Base-by-base conservation (phyloP, 1,140 invertebrate genomes). In the Diorhabda sublineata region DNA sequence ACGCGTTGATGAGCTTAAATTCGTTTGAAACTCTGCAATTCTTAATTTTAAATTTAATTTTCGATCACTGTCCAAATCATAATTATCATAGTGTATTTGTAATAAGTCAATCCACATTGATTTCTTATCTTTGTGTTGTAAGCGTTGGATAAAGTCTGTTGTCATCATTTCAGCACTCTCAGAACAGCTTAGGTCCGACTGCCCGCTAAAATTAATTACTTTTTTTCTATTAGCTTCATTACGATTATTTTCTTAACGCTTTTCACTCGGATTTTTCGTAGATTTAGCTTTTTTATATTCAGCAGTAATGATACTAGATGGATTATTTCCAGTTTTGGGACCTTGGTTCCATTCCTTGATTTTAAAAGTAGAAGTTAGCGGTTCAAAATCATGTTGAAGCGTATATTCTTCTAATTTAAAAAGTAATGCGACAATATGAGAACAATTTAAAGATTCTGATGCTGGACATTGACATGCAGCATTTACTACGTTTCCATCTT, bases 81-180 rank as follows among this genome's bases (percentile, higher is more conserved):
- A 64, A 52, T 64, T 26, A 52, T 64, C 3, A 64, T 56, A 64
- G 9, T 64, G 9, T 11, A 64, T 64, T 26, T 64, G 43, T 45
- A 64, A 41, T 26, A 64, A 64, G 7, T 44, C 11, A 57, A 6
- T 64, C 47, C 45, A 64, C 63, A 64, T 64, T 59, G 58, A 59
- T n/a, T 59, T 42, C 42, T 42, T 60, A n/a, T 26, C 11, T 60
- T 60, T 60, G 8, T 60, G 58, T 59, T 59, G 58, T 59, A 60
- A 60, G 3, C 58, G 58, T 26, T 60, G 58, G 11, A 60, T 60
- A 60, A 60, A 41, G 58, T 59, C 4, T 59, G 58, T 11, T 11
- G 11, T 26, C 58, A 59, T 8, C 6, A 59, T 59, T n/a, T n/a
- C 11, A n/a, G 58, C 58, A 60, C 42, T 8, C 11, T 1, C 0